phyloP scores from a whole-genome alignment of 2,888 invertebrate genomes.

The Cosmia pyralina region DNA sequence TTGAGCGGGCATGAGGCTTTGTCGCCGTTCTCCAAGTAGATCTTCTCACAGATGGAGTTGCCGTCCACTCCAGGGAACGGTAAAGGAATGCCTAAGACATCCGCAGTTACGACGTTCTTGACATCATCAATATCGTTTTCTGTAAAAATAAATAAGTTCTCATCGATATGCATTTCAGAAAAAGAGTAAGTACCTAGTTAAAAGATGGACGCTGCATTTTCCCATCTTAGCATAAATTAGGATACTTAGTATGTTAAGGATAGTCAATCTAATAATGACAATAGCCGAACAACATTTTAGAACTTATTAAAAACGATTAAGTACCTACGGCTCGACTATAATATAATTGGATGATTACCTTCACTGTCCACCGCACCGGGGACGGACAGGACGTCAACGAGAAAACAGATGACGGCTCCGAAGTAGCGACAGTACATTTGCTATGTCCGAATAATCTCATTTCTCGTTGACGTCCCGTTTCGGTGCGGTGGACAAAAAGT shows the following conservation, averaged over 20 bases:
- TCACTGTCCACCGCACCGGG: no score
- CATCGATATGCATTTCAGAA: background rate
- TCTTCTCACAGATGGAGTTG: constrained; percentile 91
- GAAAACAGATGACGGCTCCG: no score
- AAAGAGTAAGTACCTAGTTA: background rate
- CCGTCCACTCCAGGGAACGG: constrained; percentile 95
- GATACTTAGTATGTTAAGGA: background rate
- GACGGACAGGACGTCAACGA: no score
- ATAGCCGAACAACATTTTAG: background rate
- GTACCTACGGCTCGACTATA: background rate
- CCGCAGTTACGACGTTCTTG: constrained; percentile 91
- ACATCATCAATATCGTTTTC: constrained; percentile 88
- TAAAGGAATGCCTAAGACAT: constrained; percentile 91
- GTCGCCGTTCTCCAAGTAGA: constrained; percentile 90
- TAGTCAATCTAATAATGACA: background rate
- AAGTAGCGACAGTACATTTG: no score
- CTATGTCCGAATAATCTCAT: no score
- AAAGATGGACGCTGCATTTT: background rate
- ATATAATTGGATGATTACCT: background rate
- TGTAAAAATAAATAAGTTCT: constrained; percentile 74
- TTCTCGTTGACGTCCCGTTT: no score
- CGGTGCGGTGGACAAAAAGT: no score
- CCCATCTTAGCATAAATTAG: background rate
- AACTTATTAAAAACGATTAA: background rate
- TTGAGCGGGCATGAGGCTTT: constrained; percentile 92